Percentiles rank a stretch among this genome's conserved stretches.
phyloP scores from a whole-genome alignment of 2,113 vertebrate species.

The Channa maculata region DNA sequence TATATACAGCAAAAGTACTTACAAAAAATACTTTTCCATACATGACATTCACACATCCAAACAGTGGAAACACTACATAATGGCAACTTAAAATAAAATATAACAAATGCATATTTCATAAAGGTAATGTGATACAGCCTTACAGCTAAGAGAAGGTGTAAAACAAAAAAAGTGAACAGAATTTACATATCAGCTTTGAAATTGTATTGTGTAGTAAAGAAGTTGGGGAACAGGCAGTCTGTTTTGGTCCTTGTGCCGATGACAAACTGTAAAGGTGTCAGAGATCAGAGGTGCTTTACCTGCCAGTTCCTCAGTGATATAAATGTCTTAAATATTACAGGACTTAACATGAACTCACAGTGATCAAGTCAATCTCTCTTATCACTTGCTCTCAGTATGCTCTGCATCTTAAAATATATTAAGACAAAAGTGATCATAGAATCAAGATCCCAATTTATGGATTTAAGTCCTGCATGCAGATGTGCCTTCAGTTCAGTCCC shows the following conservation, averaged over 20 bases:
- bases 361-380: conserved; percentile 4
- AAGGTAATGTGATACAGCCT: conserved; percentile 36
- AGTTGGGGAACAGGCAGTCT: conserved; percentile 29
- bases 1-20: conserved; percentile 48
- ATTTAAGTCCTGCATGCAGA: conserved; percentile 29
- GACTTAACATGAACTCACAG: conserved; percentile 35
- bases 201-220: conserved; percentile 37
- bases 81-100: conserved; percentile 37
- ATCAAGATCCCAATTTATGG: conserved; percentile 37
- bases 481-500: conserved; percentile 37
- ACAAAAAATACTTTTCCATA: conserved; percentile 40
- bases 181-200: conserved; percentile 45
- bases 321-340: conserved; percentile 48
- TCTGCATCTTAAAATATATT: conserved; percentile 31
- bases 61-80: conserved; percentile 36
- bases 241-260: conserved; percentile 57
- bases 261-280: conserved; percentile 35
- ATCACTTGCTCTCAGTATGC: conserved; percentile 17
- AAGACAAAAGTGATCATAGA: conserved; percentile 46
- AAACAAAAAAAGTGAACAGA: conserved; percentile 30
- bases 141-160: conserved; percentile 31
- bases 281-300: conserved; percentile 28
- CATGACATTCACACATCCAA: conserved; percentile 50
- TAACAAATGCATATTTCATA: conserved; percentile 38
- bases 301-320: conserved; percentile 27